phyloP scores from a whole-genome alignment of 1,140 invertebrate species.

The Palaemon carinicauda region DNA sequence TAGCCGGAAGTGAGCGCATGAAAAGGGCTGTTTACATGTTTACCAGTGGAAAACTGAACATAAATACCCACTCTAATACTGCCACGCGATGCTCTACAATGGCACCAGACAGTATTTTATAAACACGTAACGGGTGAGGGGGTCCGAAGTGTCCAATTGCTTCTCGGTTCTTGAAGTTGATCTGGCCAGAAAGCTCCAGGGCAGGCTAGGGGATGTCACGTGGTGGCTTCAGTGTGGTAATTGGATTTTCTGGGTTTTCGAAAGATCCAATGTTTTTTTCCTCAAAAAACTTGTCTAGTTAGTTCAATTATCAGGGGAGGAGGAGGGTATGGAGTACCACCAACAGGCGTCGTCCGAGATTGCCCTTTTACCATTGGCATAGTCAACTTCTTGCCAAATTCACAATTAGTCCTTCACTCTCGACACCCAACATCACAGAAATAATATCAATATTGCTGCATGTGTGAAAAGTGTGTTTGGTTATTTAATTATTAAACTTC shows the following conservation, averaged over 20 bases:
- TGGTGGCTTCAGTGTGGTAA: no score
- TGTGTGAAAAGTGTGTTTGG: conserved; percentile 48
- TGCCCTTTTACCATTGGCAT: background rate
- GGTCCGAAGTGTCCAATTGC: no score
- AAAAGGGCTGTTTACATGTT: background rate
- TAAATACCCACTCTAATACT: conserved; percentile 5
- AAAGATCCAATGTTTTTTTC: no score
- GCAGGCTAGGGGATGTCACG: no score
- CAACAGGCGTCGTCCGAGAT: background rate
- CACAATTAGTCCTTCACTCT: background rate
- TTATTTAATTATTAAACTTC: conserved; percentile 36
- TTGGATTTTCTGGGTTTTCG: no score
- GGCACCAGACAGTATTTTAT: conserved; percentile 22
- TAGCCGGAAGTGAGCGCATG: conserved; percentile 38
- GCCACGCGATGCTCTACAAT: conserved; percentile 24
- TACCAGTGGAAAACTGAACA: background rate
- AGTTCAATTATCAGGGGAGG: no score
- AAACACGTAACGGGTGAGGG: no score
- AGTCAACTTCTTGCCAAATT: background rate
- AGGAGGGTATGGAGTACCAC: no score
- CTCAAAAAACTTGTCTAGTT: no score
- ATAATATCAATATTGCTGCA: conserved; percentile 56
- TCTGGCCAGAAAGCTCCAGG: no score
- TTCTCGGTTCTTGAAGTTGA: no score
- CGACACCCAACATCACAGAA: conserved; percentile 53